Percentiles rank a stretch among this genome's conserved stretches.
These are phyloP conservation scores for Chrysina gloriosa DNA, from an alignment of 2,888 invertebrate species.

Conservation along the genomic window DNA sequence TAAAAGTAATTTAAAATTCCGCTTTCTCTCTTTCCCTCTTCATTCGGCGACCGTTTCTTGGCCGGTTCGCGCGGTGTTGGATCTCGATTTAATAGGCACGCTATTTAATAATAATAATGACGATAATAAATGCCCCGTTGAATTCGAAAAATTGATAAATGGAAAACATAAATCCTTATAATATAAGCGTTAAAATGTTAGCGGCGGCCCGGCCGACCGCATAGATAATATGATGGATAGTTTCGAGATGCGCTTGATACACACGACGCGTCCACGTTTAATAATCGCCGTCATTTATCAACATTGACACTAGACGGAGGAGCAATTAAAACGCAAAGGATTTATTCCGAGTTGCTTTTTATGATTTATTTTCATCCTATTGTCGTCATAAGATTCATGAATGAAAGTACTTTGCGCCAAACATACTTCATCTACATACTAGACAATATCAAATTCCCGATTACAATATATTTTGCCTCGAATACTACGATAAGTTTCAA, in stretches of 20 bases:
- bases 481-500: no score
- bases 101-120: neutral
- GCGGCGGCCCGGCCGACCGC: neutral
- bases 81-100: conserved; percentile 10
- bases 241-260: conserved; percentile 32
- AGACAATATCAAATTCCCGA: no score
- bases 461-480: no score
- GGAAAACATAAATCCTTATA: conserved; percentile 26
- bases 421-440: no score
- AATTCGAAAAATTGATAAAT: conserved; percentile 40
- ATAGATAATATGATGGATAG: conserved; percentile 32
- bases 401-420: no score
- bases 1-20: conserved; percentile 27
- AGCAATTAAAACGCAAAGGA: conserved; percentile 40
- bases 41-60: neutral
- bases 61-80: neutral
- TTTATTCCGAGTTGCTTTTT: no score
- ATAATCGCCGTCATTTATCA: conserved; percentile 49
- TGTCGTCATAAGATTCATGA: no score
- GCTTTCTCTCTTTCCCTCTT: neutral
- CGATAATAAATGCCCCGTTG: conserved; percentile 31
- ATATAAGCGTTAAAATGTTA: conserved; percentile 32
- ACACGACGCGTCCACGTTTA: conserved; percentile 43
- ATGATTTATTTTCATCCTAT: no score
- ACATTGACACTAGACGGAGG: conserved; percentile 46